Conservation (phyloP, 1,140 invertebrate genomes). For the Zaprionus gabonicus region DNA sequence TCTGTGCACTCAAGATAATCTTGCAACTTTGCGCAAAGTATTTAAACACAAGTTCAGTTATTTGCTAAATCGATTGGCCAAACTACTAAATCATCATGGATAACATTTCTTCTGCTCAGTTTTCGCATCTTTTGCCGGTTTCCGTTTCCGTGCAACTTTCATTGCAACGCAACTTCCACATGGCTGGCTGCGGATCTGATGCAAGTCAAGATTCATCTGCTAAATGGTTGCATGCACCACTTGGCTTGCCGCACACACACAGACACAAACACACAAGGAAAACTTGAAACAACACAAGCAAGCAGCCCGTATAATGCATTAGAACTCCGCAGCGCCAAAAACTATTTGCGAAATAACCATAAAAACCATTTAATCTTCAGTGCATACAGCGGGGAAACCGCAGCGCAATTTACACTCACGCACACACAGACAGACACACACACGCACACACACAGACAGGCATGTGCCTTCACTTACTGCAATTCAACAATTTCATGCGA, state of each 20-base stretch:
- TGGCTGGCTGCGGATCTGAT: conserved; percentile 20
- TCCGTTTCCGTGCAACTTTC: background rate
- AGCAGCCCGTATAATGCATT: conserved; percentile 7
- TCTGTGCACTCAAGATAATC: background rate
- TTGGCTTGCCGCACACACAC: conserved; percentile 22
- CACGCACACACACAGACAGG: conserved; percentile 1
- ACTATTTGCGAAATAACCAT: conserved; percentile 75
- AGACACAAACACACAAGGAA: conserved; percentile 9
- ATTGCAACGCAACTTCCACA: conserved; percentile 19
- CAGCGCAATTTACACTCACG: conserved; percentile 16
- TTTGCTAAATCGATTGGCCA: background rate
- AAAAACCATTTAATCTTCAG: conserved; percentile 75
- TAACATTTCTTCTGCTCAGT: background rate
- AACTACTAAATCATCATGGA: background rate
- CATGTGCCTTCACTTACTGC: conserved; percentile 14
- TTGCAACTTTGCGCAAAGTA: background rate
- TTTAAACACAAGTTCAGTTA: background rate
- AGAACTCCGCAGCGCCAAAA: conserved; percentile 38
- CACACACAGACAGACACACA: background rate
- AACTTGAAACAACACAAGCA: conserved; percentile 21
- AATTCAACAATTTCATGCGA: conserved; percentile 45
- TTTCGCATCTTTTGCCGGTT: conserved; percentile 13
- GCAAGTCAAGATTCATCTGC: conserved; percentile 27
- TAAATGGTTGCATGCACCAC: conserved; percentile 39
- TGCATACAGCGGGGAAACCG: conserved; percentile 39